A percentile compares a stretch with the other conserved stretches of the same genome.
Evolutionary conservation across 2,888 invertebrate species (phyloP).

Genomic region (Cephus pygmeus): DNA sequence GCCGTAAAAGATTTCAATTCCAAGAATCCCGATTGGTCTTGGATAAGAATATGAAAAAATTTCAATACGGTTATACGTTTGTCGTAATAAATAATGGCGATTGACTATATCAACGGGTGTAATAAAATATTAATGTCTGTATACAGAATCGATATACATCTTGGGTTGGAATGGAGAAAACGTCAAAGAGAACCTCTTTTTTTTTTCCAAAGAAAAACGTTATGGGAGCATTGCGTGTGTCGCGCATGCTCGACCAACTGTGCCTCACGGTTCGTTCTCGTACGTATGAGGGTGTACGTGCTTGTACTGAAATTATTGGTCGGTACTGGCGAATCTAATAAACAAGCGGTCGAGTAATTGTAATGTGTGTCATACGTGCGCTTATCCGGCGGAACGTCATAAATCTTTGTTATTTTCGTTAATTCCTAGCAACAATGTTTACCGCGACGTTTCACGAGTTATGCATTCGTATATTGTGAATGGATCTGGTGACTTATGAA

Average conservation of each 20-base stretch:
- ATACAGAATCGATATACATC: too few relatives aligned
- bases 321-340: slow-evolving; percentile 60
- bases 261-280: slow-evolving; percentile 23
- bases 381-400: slow-evolving; percentile 18
- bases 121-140: too few relatives aligned
- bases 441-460: background rate
- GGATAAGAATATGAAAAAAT: slow-evolving; percentile 50
- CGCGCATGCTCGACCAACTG: slow-evolving; percentile 31
- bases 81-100: background rate
- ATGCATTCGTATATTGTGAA: background rate
- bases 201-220: slow-evolving; percentile 6
- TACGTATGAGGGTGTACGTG: slow-evolving; percentile 18
- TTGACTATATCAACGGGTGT: too few relatives aligned
- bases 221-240: slow-evolving; percentile 39
- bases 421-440: slow-evolving; percentile 31
- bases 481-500: too few relatives aligned
- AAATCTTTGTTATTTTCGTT: slow-evolving; percentile 36
- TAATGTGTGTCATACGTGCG: background rate
- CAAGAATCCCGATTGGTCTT: slow-evolving; percentile 42
- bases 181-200: too few relatives aligned
- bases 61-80: slow-evolving; percentile 16
- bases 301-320: slow-evolving; percentile 31
- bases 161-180: too few relatives aligned
- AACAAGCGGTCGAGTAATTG: slow-evolving; percentile 36
- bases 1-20: slow-evolving; percentile 44